A percentile compares a stretch with the other conserved stretches of the same genome.
These are phyloP conservation scores for Mustelus asterias DNA, from an alignment of 2,113 vertebrate genomes.

Conservation along the genomic window DNA sequence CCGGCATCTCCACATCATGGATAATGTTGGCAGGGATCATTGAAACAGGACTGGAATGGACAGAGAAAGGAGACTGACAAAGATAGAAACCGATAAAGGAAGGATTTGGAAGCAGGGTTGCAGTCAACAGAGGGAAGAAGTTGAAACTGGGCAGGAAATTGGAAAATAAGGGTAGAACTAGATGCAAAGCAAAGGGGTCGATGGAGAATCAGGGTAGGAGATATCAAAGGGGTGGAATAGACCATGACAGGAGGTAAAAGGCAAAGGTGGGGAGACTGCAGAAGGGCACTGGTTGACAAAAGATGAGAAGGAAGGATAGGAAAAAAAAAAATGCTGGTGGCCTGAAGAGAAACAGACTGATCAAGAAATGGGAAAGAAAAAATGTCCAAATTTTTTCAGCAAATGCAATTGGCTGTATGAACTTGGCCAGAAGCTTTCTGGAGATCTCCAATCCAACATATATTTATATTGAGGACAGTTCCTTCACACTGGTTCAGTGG, in stretches of 20 bases:
- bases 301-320: background rate
- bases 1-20: too few relatives aligned
- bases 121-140: background rate
- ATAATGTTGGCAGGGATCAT: background rate
- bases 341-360: background rate
- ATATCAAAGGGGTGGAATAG: background rate
- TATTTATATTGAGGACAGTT: background rate
- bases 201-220: background rate
- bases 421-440: background rate
- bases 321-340: background rate
- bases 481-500: background rate
- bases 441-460: background rate
- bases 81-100: background rate
- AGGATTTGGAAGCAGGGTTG: background rate
- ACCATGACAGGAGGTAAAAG: background rate
- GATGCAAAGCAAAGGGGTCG: background rate
- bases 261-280: background rate
- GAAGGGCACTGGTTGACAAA: background rate
- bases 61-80: background rate
- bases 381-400: background rate
- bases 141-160: background rate
- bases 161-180: background rate
- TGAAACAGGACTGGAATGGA: background rate
- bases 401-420: background rate
- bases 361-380: background rate